Evolutionary conservation across 2,113 vertebrate species (phyloP).

Genomic region (Oenanthe oenanthe): DNA sequence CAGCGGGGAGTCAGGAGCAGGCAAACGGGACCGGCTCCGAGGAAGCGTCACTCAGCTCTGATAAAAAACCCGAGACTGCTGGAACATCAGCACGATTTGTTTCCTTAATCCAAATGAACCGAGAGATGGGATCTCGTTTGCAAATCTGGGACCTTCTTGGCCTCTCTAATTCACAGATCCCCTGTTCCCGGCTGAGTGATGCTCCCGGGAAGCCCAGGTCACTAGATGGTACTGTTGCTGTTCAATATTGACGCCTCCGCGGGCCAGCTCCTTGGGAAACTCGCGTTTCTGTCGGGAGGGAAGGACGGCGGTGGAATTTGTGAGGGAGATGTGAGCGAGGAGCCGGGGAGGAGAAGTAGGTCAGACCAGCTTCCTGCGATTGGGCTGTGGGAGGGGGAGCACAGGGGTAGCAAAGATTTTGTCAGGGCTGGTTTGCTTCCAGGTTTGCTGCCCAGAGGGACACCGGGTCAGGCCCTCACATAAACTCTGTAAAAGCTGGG

Average conservation of each 20-base stretch:
- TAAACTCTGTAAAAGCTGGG: background rate
- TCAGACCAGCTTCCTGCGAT: conserved; percentile 33
- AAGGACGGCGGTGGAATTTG: background rate
- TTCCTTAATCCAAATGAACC: background rate
- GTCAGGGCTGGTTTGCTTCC: background rate
- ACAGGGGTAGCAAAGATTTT: background rate
- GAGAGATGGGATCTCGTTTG: background rate
- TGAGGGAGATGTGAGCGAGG: background rate
- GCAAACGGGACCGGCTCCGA: background rate
- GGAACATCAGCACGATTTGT: background rate
- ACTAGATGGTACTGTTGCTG: conserved; percentile 62
- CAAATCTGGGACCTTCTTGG: background rate
- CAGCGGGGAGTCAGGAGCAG: background rate
- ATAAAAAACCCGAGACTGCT: background rate
- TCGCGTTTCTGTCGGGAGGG: background rate
- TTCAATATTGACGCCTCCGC: background rate
- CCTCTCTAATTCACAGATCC: background rate
- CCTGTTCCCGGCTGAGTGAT: background rate
- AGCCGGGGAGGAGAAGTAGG: conserved; percentile 26
- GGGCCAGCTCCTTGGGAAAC: background rate
- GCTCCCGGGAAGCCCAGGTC: background rate
- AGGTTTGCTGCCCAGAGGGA: background rate
- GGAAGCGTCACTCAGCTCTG: background rate
- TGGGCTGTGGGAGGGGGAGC: background rate
- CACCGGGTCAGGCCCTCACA: background rate